Evolutionary conservation across 2,888 invertebrate genomes (phyloP).

Genomic region (Xestia ashworthii): DNA sequence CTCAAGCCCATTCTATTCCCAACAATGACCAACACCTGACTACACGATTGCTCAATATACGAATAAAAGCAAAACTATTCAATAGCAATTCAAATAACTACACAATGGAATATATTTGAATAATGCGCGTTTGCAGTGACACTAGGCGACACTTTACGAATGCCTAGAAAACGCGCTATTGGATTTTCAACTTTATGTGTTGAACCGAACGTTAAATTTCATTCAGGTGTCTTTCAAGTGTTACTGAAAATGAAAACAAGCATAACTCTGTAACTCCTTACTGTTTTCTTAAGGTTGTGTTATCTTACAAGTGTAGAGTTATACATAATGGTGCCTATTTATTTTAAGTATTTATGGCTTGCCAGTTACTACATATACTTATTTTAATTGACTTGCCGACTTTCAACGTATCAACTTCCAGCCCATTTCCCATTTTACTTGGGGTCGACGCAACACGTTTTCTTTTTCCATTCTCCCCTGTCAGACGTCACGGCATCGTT

Average conservation of each 20-base stretch:
- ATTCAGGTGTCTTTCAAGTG: neutral
- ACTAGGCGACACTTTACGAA: neutral
- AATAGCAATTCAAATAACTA: constrained; percentile 37
- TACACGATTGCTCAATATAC: constrained; percentile 41
- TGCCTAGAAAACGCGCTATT: neutral
- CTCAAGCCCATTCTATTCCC: constrained; percentile 14
- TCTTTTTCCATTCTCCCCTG: too few relatives aligned
- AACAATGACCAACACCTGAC: constrained; percentile 31
- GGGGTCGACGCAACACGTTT: too few relatives aligned
- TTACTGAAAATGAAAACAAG: neutral
- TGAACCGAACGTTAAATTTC: neutral
- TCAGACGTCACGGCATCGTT: too few relatives aligned
- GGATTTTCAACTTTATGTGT: neutral
- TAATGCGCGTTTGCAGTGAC: constrained; percentile 1
- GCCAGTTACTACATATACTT: neutral
- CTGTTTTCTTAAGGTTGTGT: neutral
- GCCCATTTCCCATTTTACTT: too few relatives aligned
- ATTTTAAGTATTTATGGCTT: constrained; percentile 19
- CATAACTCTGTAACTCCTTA: neutral
- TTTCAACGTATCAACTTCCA: neutral
- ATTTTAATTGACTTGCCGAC: constrained; percentile 19
- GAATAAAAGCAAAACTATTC: constrained; percentile 20
- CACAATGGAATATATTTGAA: constrained; percentile 48
- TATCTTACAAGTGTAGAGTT: constrained; percentile 23
- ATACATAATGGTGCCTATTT: constrained; percentile 16